Evolutionary conservation across 1,140 invertebrate genomes (phyloP).

Genomic region (Copidosoma floridanum): DNA sequence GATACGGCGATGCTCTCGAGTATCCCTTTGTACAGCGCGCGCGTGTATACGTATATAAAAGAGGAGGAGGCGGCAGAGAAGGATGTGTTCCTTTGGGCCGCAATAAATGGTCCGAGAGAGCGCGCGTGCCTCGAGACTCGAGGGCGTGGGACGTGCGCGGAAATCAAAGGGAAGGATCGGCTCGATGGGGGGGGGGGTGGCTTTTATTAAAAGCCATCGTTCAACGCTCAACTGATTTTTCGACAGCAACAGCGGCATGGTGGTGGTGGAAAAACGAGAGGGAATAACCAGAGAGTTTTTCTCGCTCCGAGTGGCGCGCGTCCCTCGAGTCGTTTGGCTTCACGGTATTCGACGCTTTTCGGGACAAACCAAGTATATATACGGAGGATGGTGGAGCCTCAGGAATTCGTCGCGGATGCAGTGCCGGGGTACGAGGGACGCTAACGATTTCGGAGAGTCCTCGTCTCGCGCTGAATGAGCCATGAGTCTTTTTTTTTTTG

Average conservation of each 20-base stretch:
- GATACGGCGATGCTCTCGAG: slow-evolving; percentile 23
- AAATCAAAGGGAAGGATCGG: slow-evolving; percentile 11
- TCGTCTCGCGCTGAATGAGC: too few relatives aligned
- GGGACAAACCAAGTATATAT: too few relatives aligned
- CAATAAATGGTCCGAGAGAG: slow-evolving; percentile 19
- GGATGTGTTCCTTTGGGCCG: slow-evolving; percentile 23
- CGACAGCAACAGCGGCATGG: too few relatives aligned
- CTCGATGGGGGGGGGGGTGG: not conserved
- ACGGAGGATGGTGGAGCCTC: too few relatives aligned
- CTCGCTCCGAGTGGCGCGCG: not conserved
- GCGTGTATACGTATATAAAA: too few relatives aligned
- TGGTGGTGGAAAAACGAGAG: slow-evolving; percentile 4
- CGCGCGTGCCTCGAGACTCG: not conserved
- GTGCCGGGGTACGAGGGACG: too few relatives aligned
- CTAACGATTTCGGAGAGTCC: too few relatives aligned
- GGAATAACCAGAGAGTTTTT: not conserved
- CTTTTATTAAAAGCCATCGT: slow-evolving; percentile 30
- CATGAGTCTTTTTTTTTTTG: too few relatives aligned
- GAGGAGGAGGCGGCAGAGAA: not conserved
- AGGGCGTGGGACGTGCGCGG: not conserved
- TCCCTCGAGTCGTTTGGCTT: too few relatives aligned
- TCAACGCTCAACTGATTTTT: slow-evolving; percentile 30
- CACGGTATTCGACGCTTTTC: too few relatives aligned
- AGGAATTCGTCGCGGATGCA: too few relatives aligned
- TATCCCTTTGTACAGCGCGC: too few relatives aligned